A percentile compares a stretch with the other conserved stretches of the same genome.
Conservation (phyloP, 2,113 vertebrate species). For the Catagonus wagneri region DNA sequence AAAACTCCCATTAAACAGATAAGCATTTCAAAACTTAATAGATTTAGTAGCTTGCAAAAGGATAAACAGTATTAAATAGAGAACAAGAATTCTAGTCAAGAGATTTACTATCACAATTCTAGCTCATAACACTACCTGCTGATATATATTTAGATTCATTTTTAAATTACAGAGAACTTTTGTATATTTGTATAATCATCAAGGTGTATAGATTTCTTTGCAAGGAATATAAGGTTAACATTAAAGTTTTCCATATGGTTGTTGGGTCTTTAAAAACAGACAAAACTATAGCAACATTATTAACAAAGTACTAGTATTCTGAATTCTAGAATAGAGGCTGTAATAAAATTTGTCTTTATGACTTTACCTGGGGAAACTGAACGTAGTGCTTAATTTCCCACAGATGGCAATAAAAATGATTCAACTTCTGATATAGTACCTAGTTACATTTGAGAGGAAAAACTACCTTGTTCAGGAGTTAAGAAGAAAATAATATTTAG, state of each 20-base stretch:
- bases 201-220: constrained; percentile 7
- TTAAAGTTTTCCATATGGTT: neutral
- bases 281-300: neutral
- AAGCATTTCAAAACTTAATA: constrained; percentile 4
- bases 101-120: neutral
- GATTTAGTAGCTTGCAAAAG: neutral
- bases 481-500: neutral
- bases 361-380: neutral
- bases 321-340: neutral
- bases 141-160: neutral
- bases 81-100: neutral
- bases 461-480: neutral
- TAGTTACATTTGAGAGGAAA: neutral
- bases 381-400: neutral
- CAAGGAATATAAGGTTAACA: constrained; percentile 16
- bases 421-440: neutral
- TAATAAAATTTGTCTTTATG: constrained; percentile 3
- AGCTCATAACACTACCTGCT: neutral
- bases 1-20: neutral
- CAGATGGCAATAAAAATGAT: neutral
- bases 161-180: neutral
- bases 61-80: neutral
- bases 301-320: neutral
- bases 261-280: neutral
- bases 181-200: neutral